Conservation (phyloP, 2,797 vertebrate species). For the Apogon hyalosoma region DNA sequence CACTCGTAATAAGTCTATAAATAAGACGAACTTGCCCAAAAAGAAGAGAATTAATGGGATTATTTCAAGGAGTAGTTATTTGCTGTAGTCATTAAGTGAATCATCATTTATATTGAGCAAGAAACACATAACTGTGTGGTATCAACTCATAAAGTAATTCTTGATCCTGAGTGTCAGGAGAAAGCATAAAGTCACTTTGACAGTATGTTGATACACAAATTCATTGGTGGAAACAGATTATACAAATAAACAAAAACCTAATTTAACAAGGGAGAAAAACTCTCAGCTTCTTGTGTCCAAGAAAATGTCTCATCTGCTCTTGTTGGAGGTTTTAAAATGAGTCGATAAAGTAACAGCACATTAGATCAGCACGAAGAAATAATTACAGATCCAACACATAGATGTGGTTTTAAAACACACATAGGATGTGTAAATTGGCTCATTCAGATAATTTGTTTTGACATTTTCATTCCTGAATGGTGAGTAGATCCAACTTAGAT, state of each 20-base stretch:
- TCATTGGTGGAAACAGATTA: background rate
- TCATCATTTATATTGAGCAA: slow-evolving; percentile 55
- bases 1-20: slow-evolving; percentile 46
- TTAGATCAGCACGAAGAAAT: slow-evolving; percentile 44
- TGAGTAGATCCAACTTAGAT: slow-evolving; percentile 67
- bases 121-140: slow-evolving; percentile 27
- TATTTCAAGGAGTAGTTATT: slow-evolving; percentile 53
- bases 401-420: slow-evolving; percentile 54
- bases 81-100: slow-evolving; percentile 36
- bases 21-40: slow-evolving; percentile 38
- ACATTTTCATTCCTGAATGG: slow-evolving; percentile 75
- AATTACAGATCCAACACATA: slow-evolving; percentile 40
- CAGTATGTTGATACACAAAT: slow-evolving; percentile 3
- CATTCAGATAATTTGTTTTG: slow-evolving; percentile 78
- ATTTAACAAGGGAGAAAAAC: background rate
- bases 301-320: background rate
- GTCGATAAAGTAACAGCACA: slow-evolving; percentile 29
- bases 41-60: slow-evolving; percentile 64
- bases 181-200: slow-evolving; percentile 28
- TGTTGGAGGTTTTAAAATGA: slow-evolving; percentile 4
- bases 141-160: slow-evolving; percentile 43
- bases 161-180: slow-evolving; percentile 7
- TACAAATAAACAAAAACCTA: slow-evolving; percentile 23
- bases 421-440: slow-evolving; percentile 67
- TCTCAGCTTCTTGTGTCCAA: background rate